Conservation (phyloP, 1,140 invertebrate genomes). For the Coenobita brevimanus region DNA sequence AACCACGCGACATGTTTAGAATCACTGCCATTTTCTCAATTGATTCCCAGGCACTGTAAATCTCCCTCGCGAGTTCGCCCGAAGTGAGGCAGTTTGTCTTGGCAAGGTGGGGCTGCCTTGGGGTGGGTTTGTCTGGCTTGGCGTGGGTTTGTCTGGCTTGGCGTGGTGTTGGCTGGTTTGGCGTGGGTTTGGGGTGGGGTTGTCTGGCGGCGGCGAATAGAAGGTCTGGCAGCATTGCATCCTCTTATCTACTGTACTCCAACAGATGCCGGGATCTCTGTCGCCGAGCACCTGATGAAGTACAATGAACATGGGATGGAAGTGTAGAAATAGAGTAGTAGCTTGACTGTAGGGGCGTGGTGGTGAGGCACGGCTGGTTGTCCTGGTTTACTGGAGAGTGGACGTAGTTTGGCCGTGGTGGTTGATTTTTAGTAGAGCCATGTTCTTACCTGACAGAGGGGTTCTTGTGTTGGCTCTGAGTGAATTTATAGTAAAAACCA, state of each 20-base stretch:
- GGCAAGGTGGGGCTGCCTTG: too few species aligned
- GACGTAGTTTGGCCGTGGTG: not conserved
- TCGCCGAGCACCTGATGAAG: slow-evolving; percentile 69
- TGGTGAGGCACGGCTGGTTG: not conserved
- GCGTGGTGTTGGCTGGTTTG: too few species aligned
- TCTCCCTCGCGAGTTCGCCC: too few species aligned
- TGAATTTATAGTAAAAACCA: not conserved
- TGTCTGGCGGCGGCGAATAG: not conserved
- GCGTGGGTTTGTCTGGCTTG: too few species aligned
- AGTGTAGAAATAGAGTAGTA: not conserved
- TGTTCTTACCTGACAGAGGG: not conserved
- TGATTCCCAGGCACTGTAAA: too few species aligned
- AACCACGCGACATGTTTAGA: too few species aligned
- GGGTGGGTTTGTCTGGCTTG: not conserved
- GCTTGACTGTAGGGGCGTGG: not conserved
- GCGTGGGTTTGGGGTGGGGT: too few species aligned
- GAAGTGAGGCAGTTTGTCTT: too few species aligned
- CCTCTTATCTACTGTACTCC: slow-evolving; percentile 68
- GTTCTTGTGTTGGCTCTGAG: not conserved
- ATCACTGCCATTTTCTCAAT: too few species aligned
- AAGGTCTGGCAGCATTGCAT: slow-evolving; percentile 50
- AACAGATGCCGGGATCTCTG: slow-evolving; percentile 67
- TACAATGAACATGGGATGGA: slow-evolving; percentile 68
- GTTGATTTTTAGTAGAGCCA: not conserved
- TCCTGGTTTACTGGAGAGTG: not conserved